These are phyloP conservation scores for Cenopis cana DNA, from an alignment of 2,888 invertebrate species.

Conservation along the genomic window DNA sequence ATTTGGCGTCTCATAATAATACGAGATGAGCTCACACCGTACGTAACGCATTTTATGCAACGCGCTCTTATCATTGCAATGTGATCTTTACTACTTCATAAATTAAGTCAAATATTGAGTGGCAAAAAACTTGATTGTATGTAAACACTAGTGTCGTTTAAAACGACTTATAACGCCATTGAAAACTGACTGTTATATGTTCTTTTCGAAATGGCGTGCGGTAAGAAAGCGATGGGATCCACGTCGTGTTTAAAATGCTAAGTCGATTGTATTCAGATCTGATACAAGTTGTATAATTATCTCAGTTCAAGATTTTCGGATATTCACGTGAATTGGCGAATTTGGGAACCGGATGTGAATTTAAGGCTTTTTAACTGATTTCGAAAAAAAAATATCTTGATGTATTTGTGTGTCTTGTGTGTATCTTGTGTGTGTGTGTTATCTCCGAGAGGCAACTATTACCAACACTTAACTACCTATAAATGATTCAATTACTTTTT, in stretches of 20 bases:
- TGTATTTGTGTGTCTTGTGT: no score
- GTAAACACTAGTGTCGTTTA: slow-evolving; percentile 4
- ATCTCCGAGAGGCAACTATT: no score
- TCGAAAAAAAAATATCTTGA: no score
- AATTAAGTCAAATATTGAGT: slow-evolving; percentile 6
- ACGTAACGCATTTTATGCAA: slow-evolving; percentile 41
- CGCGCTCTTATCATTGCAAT: not conserved
- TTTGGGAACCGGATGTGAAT: slow-evolving; percentile 27
- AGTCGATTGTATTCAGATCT: slow-evolving; percentile 37
- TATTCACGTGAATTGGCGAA: not conserved
- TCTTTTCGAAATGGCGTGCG: not conserved
- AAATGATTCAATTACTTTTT: no score
- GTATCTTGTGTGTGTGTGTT: no score
- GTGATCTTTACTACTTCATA: not conserved
- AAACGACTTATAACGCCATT: slow-evolving; percentile 8
- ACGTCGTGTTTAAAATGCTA: slow-evolving; percentile 32
- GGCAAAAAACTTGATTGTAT: slow-evolving; percentile 1
- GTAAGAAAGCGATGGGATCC: slow-evolving; percentile 38
- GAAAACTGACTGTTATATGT: not conserved
- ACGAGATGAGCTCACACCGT: slow-evolving; percentile 25
- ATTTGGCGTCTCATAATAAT: slow-evolving; percentile 39
- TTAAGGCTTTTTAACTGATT: not conserved
- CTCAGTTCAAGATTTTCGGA: slow-evolving; percentile 10
- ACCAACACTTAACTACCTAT: no score
- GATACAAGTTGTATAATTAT: slow-evolving; percentile 40